Evolutionary conservation across 2,797 vertebrate genomes (phyloP).

Genomic region (Gila robusta): DNA sequence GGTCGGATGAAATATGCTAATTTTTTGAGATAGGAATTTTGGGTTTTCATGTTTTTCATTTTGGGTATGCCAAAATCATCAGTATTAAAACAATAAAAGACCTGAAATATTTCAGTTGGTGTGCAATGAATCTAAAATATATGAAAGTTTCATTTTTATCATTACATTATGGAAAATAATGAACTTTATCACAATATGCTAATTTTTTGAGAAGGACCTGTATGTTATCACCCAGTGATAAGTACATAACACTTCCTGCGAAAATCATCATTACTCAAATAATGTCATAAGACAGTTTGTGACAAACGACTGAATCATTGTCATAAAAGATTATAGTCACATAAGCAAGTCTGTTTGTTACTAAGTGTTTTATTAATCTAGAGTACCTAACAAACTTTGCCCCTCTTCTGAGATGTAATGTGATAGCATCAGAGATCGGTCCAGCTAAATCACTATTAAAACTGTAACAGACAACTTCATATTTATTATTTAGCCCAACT

Average conservation of each 20-base stretch:
- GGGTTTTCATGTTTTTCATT: no score
- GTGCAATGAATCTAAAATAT: no score
- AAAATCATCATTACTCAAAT: not conserved
- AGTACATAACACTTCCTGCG: not conserved
- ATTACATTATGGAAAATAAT: no score
- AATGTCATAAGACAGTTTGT: not conserved
- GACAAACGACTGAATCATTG: slow-evolving; percentile 9
- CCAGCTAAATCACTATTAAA: not conserved
- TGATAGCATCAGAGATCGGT: not conserved
- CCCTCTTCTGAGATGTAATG: not conserved
- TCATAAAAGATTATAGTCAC: not conserved
- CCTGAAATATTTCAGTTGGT: no score
- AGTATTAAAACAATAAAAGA: no score
- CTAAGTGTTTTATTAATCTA: not conserved
- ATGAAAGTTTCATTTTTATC: no score
- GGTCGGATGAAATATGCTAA: no score
- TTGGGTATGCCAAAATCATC: no score
- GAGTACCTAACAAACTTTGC: not conserved
- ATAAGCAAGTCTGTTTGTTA: not conserved
- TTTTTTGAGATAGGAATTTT: no score
- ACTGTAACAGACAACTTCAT: not conserved
- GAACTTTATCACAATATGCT: no score
- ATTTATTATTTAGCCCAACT: not conserved
- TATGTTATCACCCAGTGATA: not conserved
- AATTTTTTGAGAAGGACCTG: no score